These are phyloP conservation scores for Notarius quadriscutis DNA, from an alignment of 2,113 vertebrate species.

Conservation along the genomic window DNA sequence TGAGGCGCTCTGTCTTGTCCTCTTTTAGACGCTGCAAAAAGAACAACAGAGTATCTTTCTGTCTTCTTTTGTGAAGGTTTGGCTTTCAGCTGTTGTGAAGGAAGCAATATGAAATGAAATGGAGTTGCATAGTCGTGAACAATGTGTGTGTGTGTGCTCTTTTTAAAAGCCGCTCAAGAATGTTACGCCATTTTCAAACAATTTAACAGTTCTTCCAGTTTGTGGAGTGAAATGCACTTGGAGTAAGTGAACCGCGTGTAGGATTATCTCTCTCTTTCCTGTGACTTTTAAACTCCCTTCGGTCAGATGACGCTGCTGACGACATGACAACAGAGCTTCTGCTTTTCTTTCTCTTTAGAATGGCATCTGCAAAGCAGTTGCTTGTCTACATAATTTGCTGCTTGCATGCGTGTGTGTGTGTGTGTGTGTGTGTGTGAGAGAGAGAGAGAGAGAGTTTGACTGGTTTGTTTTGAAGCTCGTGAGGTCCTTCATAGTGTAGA, in stretches of 20 bases:
- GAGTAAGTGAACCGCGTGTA: conserved; percentile 39
- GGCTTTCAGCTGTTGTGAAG: background rate
- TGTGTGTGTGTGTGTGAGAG: conserved; percentile 32
- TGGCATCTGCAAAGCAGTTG: conserved; percentile 4
- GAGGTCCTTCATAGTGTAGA: conserved; percentile 45
- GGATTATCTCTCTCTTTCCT: conserved; percentile 50
- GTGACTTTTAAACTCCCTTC: conserved; percentile 46
- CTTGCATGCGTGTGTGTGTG: conserved; percentile 8
- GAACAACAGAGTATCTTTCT: conserved; percentile 47
- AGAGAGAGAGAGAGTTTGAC: background rate
- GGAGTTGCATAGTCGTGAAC: background rate
- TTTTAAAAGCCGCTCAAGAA: background rate
- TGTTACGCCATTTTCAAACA: conserved; percentile 32
- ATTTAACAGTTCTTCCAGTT: conserved; percentile 35
- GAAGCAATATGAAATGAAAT: background rate
- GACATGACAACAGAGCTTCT: background rate
- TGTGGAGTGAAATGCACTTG: conserved; percentile 49
- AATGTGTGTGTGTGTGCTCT: background rate
- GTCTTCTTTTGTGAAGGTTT: conserved; percentile 38
- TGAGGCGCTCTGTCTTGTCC: conserved; percentile 52
- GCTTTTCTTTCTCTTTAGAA: conserved; percentile 8
- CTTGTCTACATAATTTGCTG: conserved; percentile 28
- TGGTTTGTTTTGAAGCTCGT: background rate
- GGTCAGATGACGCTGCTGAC: conserved; percentile 47
- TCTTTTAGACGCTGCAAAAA: conserved; percentile 52